A percentile compares a stretch with the other conserved stretches of the same genome.
phyloP scores from a whole-genome alignment of 2,888 invertebrate genomes.

The Molanna angustata region DNA sequence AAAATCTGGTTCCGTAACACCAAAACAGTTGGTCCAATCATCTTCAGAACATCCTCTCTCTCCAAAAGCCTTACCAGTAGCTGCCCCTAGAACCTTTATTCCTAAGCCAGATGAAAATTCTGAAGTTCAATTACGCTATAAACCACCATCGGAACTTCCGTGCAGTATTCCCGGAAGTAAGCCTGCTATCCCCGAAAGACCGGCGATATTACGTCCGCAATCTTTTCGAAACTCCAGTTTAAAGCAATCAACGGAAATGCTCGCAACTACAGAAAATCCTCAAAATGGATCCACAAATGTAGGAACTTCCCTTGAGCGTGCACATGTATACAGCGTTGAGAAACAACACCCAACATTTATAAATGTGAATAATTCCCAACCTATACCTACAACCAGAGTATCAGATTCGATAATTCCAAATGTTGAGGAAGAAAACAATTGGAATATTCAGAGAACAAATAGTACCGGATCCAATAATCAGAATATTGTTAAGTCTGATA shows the following conservation, averaged over 20 bases:
- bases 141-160: constrained; percentile 34
- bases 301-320: constrained; percentile 60
- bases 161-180: constrained; percentile 55
- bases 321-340: constrained; percentile 70
- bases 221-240: constrained; percentile 46
- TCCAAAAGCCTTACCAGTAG: constrained; percentile 47
- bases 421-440: constrained; percentile 38
- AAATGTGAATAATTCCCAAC: constrained; percentile 47
- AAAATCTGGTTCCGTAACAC: constrained; percentile 37
- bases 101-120: constrained; percentile 37
- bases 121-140: constrained; percentile 54
- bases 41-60: constrained; percentile 35
- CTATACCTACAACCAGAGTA: constrained; percentile 27
- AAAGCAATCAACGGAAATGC: constrained; percentile 37
- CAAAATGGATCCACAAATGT: constrained; percentile 32
- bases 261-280: constrained; percentile 32
- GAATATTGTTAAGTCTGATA: constrained; percentile 41
- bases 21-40: constrained; percentile 37
- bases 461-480: constrained; percentile 43
- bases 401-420: too few relatives aligned
- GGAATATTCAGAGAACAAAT: constrained; percentile 50
- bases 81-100: constrained; percentile 48
- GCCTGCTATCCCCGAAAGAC: constrained; percentile 79
- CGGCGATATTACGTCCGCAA: constrained; percentile 63
- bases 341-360: constrained; percentile 73